Percentiles rank a stretch among this genome's conserved stretches.
Evolutionary conservation across 2,797 vertebrate species (phyloP).

Genomic region (Phaenicophaeus curvirostris): DNA sequence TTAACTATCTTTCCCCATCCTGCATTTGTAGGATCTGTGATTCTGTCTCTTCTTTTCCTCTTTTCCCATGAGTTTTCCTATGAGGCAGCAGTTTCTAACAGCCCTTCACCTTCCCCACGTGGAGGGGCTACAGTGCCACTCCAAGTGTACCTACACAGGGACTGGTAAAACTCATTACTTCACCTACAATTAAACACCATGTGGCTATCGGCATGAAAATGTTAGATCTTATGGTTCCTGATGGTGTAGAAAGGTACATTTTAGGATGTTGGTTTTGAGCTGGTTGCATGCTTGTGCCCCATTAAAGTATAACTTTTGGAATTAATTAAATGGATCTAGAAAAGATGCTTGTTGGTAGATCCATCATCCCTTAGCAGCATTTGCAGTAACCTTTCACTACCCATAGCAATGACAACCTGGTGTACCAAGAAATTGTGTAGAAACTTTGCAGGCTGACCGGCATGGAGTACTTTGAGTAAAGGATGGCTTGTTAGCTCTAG

Average conservation of each 20-base stretch:
- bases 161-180: background rate
- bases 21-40: background rate
- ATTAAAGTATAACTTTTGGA: background rate
- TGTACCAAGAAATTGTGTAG: background rate
- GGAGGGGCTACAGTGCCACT: background rate
- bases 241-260: background rate
- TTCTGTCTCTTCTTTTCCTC: background rate
- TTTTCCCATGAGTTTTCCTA: background rate
- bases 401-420: background rate
- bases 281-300: background rate
- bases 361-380: background rate
- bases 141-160: background rate
- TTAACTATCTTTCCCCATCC: background rate
- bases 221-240: background rate
- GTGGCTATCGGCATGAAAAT: background rate
- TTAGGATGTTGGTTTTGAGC: background rate
- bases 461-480: background rate
- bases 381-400: fast-evolving
- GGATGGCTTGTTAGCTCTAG: background rate
- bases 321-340: background rate
- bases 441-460: background rate
- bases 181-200: background rate
- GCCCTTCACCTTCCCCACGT: background rate
- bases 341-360: background rate
- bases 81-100: background rate